A percentile compares a stretch with the other conserved stretches of the same genome.
Evolutionary conservation across 2,113 vertebrate species (phyloP).

Genomic region (Neotoma lepida): DNA sequence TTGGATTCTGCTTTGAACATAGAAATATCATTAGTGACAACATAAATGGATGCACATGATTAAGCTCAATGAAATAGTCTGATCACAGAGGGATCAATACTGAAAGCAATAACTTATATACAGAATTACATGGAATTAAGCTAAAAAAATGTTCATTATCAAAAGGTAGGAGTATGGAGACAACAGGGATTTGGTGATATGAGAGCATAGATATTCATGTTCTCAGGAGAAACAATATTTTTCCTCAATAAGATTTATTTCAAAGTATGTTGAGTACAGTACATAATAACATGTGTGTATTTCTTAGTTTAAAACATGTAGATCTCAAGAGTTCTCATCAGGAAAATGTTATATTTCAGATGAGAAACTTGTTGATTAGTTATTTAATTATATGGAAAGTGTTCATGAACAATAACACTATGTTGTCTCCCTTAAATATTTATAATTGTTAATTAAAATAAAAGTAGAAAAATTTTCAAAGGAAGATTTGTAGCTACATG

Average conservation of each 20-base stretch:
- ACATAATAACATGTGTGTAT: background rate
- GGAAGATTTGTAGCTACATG: background rate
- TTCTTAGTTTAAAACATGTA: background rate
- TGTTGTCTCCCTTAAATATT: background rate
- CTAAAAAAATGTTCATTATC: background rate
- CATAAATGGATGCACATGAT: background rate
- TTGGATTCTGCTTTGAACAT: background rate
- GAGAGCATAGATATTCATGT: background rate
- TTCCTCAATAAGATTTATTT: background rate
- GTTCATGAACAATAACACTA: background rate
- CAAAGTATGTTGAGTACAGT: background rate
- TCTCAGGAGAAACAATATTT: background rate
- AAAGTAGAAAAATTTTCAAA: background rate
- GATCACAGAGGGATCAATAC: background rate
- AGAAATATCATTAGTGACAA: background rate
- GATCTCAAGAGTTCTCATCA: background rate
- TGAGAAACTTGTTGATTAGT: too few relatives aligned
- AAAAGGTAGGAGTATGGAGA: rapidly evolving
- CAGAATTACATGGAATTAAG: background rate
- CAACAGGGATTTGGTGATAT: rapidly evolving
- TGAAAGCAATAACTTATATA: background rate
- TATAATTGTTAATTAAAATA: background rate
- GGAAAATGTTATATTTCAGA: background rate
- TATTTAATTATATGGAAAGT: background rate
- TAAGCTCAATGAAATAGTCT: background rate